Base-by-base conservation (phyloP, 2,888 invertebrate species). In the Selenia dentaria region DNA sequence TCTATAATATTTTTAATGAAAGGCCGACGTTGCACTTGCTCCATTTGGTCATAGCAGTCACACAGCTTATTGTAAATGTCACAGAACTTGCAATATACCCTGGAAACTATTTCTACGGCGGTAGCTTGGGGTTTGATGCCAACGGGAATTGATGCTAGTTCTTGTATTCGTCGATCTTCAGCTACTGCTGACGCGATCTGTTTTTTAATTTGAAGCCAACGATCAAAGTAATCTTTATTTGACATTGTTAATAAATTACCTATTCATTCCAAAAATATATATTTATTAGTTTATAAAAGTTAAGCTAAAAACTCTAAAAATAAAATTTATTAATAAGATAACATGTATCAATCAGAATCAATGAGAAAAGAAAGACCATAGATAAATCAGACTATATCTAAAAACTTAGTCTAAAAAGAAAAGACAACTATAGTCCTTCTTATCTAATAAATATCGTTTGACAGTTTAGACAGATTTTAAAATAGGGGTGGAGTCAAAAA, bases 31-130 rank as follows among this genome's bases (percentile, higher is more conserved):
- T 94, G 94, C 0, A 91, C 87, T 68, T 93, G 93, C 39, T 89
- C 82, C 80, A 92, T 92, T 74, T 93, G 93, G 61, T 94, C 93
- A 53, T 93, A 91, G 52, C 92, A 92, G 8, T 89, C 83, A 37
- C 93, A 92, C 6, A 94, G 67, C 49, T 88, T 88, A 62, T 93
- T 92, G 31, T 92, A 92, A 8, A 92, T 53, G 45, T 88, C 70
- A 54, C 91, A 89, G 58, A 93, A 93, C 54, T 84, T 89, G 27
- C 82, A 73, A 50, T 92, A 93, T 0, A 91, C 75, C 46, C 91
- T 87, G 3, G 91, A 85, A 0, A 93, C 79, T 4, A 91, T 62
- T 57, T 89, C 85, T 4, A 89, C 88, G 1, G 92, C 92, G 3
- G 85, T 70, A 1, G 65, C 74, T 60, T 92, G 86, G 1, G 92